These are phyloP conservation scores for Furnarius figulus DNA, from an alignment of 2,113 vertebrate species.

Conservation along the genomic window DNA sequence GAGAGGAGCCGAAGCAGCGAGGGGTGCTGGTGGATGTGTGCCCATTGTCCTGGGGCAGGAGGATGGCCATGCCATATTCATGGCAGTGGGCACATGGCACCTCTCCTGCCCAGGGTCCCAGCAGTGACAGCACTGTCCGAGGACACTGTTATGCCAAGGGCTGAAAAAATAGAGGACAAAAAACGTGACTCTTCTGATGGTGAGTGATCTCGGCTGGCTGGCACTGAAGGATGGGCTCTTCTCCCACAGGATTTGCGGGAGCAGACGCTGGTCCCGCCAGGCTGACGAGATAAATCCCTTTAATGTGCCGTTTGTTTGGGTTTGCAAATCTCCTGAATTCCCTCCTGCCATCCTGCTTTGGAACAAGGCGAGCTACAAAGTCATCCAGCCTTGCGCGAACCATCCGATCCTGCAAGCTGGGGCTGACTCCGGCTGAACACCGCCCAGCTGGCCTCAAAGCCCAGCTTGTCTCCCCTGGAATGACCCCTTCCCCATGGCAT, in stretches of 20 bases:
- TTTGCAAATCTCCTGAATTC: not conserved
- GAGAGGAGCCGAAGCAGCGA: not conserved
- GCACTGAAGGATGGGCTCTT: not conserved
- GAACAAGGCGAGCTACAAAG: rapidly evolving
- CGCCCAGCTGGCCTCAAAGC: not conserved
- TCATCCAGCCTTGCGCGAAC: rapidly evolving
- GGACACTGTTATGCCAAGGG: rapidly evolving
- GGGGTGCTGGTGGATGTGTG: rapidly evolving
- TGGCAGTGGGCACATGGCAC: rapidly evolving
- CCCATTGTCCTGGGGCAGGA: rapidly evolving
- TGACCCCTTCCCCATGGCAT: rapidly evolving
- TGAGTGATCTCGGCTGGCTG: not conserved
- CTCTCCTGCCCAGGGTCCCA: rapidly evolving
- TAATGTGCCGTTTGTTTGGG: rapidly evolving
- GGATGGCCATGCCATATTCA: rapidly evolving
- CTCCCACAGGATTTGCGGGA: not conserved
- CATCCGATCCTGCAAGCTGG: rapidly evolving
- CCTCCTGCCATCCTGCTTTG: not conserved
- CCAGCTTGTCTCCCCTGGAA: not conserved
- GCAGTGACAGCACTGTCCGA: rapidly evolving
- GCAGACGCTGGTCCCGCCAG: rapidly evolving
- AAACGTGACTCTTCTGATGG: rapidly evolving
- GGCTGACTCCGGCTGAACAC: not conserved
- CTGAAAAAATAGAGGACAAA: rapidly evolving
- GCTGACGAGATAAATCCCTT: not conserved